Evolutionary conservation across 1,140 invertebrate species (phyloP).

Genomic region (Heliconius hewitsoni): DNA sequence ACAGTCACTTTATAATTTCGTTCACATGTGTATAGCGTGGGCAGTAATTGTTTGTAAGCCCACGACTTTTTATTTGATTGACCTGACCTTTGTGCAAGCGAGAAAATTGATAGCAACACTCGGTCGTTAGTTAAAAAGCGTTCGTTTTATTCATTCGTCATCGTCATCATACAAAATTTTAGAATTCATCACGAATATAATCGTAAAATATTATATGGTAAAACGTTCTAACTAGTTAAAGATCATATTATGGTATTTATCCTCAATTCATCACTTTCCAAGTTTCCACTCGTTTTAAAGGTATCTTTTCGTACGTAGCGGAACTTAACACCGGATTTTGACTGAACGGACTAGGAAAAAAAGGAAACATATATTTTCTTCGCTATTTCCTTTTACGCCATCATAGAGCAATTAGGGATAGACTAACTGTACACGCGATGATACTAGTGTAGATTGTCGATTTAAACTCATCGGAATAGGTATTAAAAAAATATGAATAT

Average conservation of each 20-base stretch:
- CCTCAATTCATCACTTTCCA: neutral
- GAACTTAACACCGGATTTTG: neutral
- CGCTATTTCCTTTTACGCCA: neutral
- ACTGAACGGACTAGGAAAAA: neutral
- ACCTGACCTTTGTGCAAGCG: conserved; percentile 46
- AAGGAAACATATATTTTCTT: neutral
- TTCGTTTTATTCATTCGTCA: conserved; percentile 22
- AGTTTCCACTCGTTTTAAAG: neutral
- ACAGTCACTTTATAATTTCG: conserved; percentile 21
- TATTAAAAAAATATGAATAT: too few species aligned
- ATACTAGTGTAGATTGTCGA: neutral
- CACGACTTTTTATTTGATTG: conserved; percentile 55
- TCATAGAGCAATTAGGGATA: neutral
- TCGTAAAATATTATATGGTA: neutral
- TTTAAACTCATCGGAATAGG: too few species aligned
- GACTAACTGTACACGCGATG: neutral
- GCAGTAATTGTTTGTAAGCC: conserved; percentile 43
- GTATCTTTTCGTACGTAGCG: neutral
- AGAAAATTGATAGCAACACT: conserved; percentile 39
- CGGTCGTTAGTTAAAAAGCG: conserved; percentile 2
- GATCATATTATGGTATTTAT: too few species aligned
- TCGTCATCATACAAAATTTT: conserved; percentile 20
- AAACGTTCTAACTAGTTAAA: neutral
- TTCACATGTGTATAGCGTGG: conserved; percentile 36
- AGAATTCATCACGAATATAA: neutral